phyloP scores from a whole-genome alignment of 2,797 vertebrate genomes.

The Salmo trutta region DNA sequence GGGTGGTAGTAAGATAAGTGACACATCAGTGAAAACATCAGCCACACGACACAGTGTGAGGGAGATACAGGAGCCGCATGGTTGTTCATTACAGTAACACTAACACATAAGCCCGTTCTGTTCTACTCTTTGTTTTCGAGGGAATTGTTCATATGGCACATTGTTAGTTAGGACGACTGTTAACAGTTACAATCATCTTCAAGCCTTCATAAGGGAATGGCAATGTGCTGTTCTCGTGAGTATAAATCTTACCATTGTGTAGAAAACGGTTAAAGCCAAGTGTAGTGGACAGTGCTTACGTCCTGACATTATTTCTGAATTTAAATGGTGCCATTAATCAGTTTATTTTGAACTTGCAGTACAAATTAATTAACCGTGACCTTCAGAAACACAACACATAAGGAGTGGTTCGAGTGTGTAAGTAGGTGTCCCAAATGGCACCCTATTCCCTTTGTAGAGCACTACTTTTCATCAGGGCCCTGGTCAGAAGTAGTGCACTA shows the following conservation, averaged over 20 bases:
- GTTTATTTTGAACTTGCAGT: constrained; percentile 40
- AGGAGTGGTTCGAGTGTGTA: no score
- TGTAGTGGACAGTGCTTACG: not conserved
- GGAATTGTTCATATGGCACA: no score
- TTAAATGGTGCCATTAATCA: constrained; percentile 44
- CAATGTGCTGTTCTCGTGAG: not conserved
- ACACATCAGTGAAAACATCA: not conserved
- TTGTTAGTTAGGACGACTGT: not conserved
- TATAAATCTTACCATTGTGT: not conserved
- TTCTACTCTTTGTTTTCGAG: not conserved
- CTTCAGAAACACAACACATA: no score
- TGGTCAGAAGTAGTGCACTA: no score
- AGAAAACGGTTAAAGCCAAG: not conserved
- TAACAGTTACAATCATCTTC: not conserved
- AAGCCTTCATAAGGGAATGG: not conserved
- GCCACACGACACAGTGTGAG: not conserved
- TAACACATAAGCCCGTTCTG: not conserved
- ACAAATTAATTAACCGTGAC: not conserved
- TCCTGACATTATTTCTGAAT: constrained; percentile 18
- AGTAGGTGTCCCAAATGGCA: no score
- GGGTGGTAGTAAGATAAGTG: not conserved
- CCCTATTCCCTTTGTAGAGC: no score
- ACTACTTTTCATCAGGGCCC: no score
- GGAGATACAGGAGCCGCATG: not conserved
- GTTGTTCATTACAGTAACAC: not conserved